Conservation (phyloP, 2,888 invertebrate species). For the Eucera pruinosa region DNA sequence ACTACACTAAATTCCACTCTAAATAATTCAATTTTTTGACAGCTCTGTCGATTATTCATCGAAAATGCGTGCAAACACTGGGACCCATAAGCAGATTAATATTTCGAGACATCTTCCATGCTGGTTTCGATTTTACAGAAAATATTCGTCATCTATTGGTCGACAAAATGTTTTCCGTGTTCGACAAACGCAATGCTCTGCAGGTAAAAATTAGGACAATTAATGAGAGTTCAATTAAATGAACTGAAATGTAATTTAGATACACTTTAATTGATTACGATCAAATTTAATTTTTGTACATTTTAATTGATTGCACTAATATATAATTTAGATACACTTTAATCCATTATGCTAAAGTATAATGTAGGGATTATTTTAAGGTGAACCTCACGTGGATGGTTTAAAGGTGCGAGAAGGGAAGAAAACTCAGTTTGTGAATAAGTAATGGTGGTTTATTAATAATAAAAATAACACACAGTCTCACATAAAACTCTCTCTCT, state of each 20-base stretch:
- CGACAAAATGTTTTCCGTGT: constrained; percentile 76
- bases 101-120: constrained; percentile 79
- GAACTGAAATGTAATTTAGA: constrained; percentile 15
- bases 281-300: too few species aligned
- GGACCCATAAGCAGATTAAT: constrained; percentile 73
- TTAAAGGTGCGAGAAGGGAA: too few species aligned
- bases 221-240: too few species aligned
- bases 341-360: background rate
- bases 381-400: too few species aligned
- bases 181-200: constrained; percentile 69
- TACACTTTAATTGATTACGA: too few species aligned
- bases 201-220: constrained; percentile 55
- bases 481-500: too few species aligned
- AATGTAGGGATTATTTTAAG: too few species aligned
- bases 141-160: constrained; percentile 79
- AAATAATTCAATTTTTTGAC: background rate
- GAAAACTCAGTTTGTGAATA: too few species aligned
- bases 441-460: too few species aligned
- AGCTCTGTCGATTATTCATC: constrained; percentile 79
- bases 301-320: too few species aligned
- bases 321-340: too few species aligned
- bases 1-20: background rate
- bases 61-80: constrained; percentile 71
- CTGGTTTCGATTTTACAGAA: constrained; percentile 80
- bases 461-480: too few species aligned